Evolutionary conservation across 2,888 invertebrate species (phyloP).

Genomic region (Phaonia tiefii): DNA sequence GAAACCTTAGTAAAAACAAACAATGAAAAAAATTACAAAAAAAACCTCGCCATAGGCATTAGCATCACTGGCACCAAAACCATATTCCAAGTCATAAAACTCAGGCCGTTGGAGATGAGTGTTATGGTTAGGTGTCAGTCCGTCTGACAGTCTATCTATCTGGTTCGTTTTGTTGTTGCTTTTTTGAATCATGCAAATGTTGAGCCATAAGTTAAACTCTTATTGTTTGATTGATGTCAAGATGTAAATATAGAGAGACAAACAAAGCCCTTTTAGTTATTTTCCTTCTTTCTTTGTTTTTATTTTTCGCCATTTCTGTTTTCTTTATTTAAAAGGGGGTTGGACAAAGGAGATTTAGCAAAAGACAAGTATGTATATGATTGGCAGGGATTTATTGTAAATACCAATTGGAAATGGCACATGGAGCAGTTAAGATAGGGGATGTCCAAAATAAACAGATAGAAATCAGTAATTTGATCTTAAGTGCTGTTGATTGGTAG

Average conservation of each 20-base stretch:
- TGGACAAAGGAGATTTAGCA: not conserved
- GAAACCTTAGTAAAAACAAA: constrained; percentile 41
- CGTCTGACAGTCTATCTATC: too few species aligned
- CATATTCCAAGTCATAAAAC: constrained; percentile 26
- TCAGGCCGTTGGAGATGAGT: constrained; percentile 1
- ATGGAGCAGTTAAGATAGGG: not conserved
- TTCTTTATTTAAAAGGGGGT: constrained; percentile 25
- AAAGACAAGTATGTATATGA: too few species aligned
- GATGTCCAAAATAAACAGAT: not conserved
- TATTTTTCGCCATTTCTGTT: constrained; percentile 7
- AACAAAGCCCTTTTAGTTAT: not conserved
- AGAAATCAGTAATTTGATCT: too few species aligned
- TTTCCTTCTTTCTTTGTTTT: not conserved
- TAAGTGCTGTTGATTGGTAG: too few species aligned
- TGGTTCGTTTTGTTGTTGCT: not conserved
- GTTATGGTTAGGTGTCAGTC: not conserved
- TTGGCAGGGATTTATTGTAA: constrained; percentile 19
- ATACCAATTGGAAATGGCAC: not conserved
- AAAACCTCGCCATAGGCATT: not conserved
- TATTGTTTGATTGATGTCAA: constrained; percentile 51
- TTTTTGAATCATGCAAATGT: too few species aligned
- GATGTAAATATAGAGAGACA: constrained; percentile 36
- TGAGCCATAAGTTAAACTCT: constrained; percentile 21
- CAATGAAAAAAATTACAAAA: not conserved
- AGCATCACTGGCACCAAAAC: not conserved